These are phyloP conservation scores for Galago senegalensis DNA, from an alignment of 2,797 vertebrate species.

Conservation along the genomic window DNA sequence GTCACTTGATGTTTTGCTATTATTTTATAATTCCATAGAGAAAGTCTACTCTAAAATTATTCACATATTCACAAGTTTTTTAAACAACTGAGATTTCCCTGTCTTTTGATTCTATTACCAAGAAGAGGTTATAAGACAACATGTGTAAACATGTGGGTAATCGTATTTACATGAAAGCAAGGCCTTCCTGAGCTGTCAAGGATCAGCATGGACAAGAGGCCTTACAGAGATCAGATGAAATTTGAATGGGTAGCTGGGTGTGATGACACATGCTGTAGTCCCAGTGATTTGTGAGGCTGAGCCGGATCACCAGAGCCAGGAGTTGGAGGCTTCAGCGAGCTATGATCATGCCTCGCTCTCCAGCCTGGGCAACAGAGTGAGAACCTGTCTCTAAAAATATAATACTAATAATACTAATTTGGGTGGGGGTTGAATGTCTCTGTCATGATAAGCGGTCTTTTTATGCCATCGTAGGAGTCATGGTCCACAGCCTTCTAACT, in stretches of 20 bases:
- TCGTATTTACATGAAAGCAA: neutral
- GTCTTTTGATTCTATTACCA: neutral
- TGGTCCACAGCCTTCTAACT: rapidly evolving
- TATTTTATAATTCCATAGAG: neutral
- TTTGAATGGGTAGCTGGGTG: neutral
- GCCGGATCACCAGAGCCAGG: too few relatives aligned
- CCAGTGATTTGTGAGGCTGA: too few relatives aligned
- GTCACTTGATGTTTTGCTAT: neutral
- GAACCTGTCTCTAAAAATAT: too few relatives aligned
- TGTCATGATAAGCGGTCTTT: neutral
- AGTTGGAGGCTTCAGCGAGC: too few relatives aligned
- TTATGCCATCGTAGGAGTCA: neutral
- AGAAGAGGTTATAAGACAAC: neutral
- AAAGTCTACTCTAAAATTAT: neutral
- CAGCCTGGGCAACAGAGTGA: too few relatives aligned
- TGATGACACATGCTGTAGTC: too few relatives aligned
- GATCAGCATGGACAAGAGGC: neutral
- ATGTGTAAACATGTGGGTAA: neutral
- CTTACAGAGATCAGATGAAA: neutral
- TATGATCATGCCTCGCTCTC: too few relatives aligned
- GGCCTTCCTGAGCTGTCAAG: neutral
- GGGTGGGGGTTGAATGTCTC: neutral
- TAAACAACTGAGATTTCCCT: neutral
- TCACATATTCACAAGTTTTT: neutral
- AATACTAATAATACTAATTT: neutral